Base-by-base conservation (phyloP, 2,888 invertebrate genomes). In the Eupithecia centaureata region DNA sequence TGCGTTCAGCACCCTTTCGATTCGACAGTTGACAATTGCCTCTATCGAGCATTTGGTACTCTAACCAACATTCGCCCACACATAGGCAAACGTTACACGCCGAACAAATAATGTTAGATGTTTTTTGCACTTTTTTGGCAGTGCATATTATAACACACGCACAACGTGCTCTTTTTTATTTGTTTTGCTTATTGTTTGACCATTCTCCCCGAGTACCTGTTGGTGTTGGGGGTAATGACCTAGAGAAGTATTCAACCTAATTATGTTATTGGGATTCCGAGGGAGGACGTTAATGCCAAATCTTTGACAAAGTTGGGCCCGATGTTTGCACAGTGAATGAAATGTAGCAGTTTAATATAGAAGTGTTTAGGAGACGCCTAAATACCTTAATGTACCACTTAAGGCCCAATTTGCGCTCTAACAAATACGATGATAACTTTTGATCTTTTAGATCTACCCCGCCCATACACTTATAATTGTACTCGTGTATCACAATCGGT, bases 71-170 rank as follows among this genome's bases (percentile, higher is more conserved):
- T 42, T 38, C 38, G 27, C 59, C 59, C 38, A 59, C 25, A 42
- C 42, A 59, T 15, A 59, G 59, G 59, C n/a, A 59, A 22, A 59
- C 59, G n/a, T 38, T 38, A 38, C 59, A 59, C 15, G 38, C 38
- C n/a, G 38, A 38, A 59, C 59, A 58, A 58, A 38, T 58, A 18
- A 38, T 38, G 27, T 22, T 59, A 4, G 59, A 38, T 3, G 38
- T 59, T 25, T 38, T 52, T 27, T 13, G 22, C 12, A 25, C 25
- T 27, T 25, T 10, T 51, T 25, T 22, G 22, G 51, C 51, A n/a
- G 18, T n/a, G 25, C 51, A 51, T 27, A 25, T 8, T 8, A 51
- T 18, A n/a, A n/a, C n/a, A n/a, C n/a, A n/a, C n/a, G n/a, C 32
- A 51, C 51, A 51, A 10, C 51, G 22, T 7, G 51, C 18, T 13